Evolutionary conservation across 2,888 invertebrate genomes (phyloP).

Genomic region (Diogma glabrata): DNA sequence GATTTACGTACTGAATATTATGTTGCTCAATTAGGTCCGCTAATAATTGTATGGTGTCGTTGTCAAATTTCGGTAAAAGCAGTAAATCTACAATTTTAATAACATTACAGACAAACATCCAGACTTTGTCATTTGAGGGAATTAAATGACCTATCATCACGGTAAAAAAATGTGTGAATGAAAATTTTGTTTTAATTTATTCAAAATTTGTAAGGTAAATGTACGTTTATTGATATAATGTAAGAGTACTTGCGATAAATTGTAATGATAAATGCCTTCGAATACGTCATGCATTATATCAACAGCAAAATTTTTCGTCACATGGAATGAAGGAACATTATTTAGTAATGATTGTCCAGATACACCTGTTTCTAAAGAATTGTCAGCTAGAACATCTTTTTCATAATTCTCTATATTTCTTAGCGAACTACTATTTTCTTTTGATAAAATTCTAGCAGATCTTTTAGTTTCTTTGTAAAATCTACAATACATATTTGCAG

Average conservation of each 20-base stretch:
- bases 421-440: constrained; percentile 12
- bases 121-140: constrained; percentile 14
- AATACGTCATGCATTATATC: constrained; percentile 18
- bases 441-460: not conserved
- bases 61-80: constrained; percentile 11
- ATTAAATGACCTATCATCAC: constrained; percentile 17
- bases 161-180: constrained; percentile 17
- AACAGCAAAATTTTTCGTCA: constrained; percentile 15
- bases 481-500: constrained; percentile 13
- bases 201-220: constrained; percentile 16
- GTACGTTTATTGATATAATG: constrained; percentile 14
- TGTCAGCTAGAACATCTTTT: constrained; percentile 7
- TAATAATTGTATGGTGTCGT: not conserved
- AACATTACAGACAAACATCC: constrained; percentile 13
- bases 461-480: constrained; percentile 12
- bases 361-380: constrained; percentile 10
- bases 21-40: not conserved
- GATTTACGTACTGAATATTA: no score
- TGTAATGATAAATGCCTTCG: no score
- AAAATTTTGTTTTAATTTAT: constrained; percentile 16
- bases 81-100: constrained; percentile 13
- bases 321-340: constrained; percentile 14
- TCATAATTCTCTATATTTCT: constrained; percentile 14
- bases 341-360: constrained; percentile 13
- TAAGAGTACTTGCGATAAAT: constrained; percentile 13